Percentiles rank a stretch among this genome's conserved stretches.
Conservation (phyloP, 2,888 invertebrate genomes). For the Thymelicus sylvestris region DNA sequence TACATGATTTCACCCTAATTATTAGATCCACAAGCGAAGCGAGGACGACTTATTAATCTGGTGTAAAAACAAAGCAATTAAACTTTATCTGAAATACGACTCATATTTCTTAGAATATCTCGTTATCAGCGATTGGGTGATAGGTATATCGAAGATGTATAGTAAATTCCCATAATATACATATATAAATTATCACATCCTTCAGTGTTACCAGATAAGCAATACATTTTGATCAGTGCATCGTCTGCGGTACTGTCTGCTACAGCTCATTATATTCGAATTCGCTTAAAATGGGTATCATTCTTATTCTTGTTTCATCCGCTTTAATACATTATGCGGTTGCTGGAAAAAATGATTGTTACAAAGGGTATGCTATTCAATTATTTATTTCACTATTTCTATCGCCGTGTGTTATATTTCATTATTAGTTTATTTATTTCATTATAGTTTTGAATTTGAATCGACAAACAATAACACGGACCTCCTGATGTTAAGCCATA, state of each 20-base stretch:
- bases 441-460: too few species aligned
- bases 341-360: slow-evolving; percentile 43
- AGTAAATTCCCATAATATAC: not conserved
- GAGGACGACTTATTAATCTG: too few species aligned
- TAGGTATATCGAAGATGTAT: not conserved
- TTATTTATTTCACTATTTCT: not conserved
- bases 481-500: too few species aligned
- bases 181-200: not conserved
- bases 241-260: not conserved
- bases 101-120: not conserved
- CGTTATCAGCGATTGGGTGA: not conserved
- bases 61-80: too few species aligned
- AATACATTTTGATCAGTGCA: not conserved
- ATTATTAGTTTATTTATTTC: too few species aligned
- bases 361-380: slow-evolving; percentile 35
- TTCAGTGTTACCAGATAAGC: not conserved
- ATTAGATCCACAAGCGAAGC: too few species aligned
- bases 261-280: not conserved
- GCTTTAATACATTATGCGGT: not conserved
- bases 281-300: not conserved
- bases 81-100: not conserved
- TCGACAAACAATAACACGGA: too few species aligned
- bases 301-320: not conserved
- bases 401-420: too few species aligned
- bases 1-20: too few species aligned